These are phyloP conservation scores for Erebia palarica DNA, from an alignment of 2,888 invertebrate species.

Conservation along the genomic window DNA sequence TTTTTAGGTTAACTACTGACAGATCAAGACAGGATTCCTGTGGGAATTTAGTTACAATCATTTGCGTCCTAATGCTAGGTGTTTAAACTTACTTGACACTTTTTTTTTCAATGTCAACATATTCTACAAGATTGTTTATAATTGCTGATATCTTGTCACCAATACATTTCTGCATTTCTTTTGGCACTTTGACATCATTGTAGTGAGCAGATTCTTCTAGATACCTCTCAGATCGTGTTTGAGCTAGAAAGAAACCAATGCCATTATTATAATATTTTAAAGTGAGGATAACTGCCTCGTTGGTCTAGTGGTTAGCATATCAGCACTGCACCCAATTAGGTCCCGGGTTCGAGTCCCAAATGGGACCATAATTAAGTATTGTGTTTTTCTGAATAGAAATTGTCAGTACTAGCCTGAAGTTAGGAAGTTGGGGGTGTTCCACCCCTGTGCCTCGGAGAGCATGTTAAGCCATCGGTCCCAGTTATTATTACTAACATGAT, in stretches of 20 bases:
- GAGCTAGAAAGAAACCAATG: slow-evolving; percentile 35
- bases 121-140: slow-evolving; percentile 71
- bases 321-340: too few species aligned
- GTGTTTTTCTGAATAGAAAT: too few species aligned
- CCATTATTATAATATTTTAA: neutral
- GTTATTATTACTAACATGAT: too few species aligned
- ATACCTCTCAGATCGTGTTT: slow-evolving; percentile 64
- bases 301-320: too few species aligned
- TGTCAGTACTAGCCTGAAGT: too few species aligned
- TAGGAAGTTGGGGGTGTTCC: too few species aligned
- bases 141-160: slow-evolving; percentile 76
- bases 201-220: slow-evolving; percentile 74
- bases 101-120: slow-evolving; percentile 57
- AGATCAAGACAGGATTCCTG: neutral
- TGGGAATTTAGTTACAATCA: neutral
- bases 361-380: too few species aligned
- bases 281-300: too few species aligned
- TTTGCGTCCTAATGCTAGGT: neutral
- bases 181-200: slow-evolving; percentile 79
- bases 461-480: too few species aligned
- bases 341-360: too few species aligned
- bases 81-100: slow-evolving; percentile 52
- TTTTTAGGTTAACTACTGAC: too few species aligned
- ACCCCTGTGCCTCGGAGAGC: too few species aligned
- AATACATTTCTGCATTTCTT: slow-evolving; percentile 76